These are phyloP conservation scores for Cassiopea xamachana DNA, from an alignment of 30 jellyfish, hydroid and myxozoan genomes.

Conservation along the genomic window DNA sequence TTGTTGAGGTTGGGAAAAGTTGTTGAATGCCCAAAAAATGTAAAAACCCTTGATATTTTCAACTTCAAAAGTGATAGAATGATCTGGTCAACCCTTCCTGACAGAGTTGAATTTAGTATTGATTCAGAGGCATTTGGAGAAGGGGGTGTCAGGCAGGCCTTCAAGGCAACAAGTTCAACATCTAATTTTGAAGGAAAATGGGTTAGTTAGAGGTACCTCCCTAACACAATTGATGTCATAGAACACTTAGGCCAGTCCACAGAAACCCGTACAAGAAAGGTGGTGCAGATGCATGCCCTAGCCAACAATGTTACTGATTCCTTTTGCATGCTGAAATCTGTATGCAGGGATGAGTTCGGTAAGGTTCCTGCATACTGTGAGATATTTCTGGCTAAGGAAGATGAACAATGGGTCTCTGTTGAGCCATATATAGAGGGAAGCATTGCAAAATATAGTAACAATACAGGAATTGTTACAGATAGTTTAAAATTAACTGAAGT, in stretches of 20 bases:
- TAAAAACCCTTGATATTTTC: conserved; percentile 6
- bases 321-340: not conserved
- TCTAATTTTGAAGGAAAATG: not conserved
- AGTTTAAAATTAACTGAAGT: not conserved
- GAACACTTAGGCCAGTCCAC: not conserved
- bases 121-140: conserved; percentile 11
- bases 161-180: conserved; percentile 38
- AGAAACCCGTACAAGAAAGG: conserved; percentile 30
- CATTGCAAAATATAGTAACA: conserved; percentile 24
- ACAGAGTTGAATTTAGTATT: conserved; percentile 33
- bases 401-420: conserved; percentile 46
- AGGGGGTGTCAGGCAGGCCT: conserved; percentile 32
- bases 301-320: conserved; percentile 37
- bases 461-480: not conserved
- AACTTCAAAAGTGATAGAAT: conserved; percentile 13
- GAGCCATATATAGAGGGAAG: conserved; percentile 49
- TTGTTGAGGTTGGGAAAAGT: conserved; percentile 48
- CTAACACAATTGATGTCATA: not conserved
- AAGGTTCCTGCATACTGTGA: too few species aligned
- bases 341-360: too few species aligned
- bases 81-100: conserved; percentile 45
- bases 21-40: conserved; percentile 16
- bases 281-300: conserved; percentile 46
- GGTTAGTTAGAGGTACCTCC: conserved; percentile 55
- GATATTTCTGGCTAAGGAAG: conserved; percentile 11